Percentiles rank a stretch among this genome's conserved stretches.
These are phyloP conservation scores for Eucriotettix oculatus DNA, from an alignment of 2,888 invertebrate genomes.

Conservation along the genomic window DNA sequence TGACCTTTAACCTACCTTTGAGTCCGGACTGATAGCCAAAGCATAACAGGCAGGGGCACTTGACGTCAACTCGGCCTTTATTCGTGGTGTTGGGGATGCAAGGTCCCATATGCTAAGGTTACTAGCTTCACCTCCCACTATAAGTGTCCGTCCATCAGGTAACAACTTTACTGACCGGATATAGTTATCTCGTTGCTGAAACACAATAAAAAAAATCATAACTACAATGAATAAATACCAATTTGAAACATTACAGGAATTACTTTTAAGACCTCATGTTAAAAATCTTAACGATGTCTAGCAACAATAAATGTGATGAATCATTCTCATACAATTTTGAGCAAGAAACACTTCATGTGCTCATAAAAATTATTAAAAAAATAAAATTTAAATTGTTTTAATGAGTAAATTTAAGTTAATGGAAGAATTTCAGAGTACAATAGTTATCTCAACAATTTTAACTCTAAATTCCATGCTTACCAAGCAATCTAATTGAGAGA, in stretches of 20 bases:
- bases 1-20: conserved; percentile 39
- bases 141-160: conserved; percentile 81
- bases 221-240: not conserved
- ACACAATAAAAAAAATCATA: conserved; percentile 13
- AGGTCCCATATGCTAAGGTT: conserved; percentile 93
- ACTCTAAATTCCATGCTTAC: conserved; percentile 30
- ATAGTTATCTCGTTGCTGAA: conserved; percentile 82
- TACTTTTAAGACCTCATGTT: not conserved
- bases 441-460: conserved; percentile 7
- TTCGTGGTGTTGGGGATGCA: conserved; percentile 75
- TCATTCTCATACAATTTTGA: too few relatives aligned
- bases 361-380: too few relatives aligned
- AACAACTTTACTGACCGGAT: conserved; percentile 87
- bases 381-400: too few relatives aligned
- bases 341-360: too few relatives aligned
- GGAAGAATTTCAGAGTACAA: too few relatives aligned
- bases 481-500: conserved; percentile 84
- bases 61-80: conserved; percentile 85
- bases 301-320: too few relatives aligned
- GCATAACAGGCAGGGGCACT: conserved; percentile 94
- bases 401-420: too few relatives aligned
- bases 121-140: conserved; percentile 91
- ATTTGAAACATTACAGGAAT: not conserved
- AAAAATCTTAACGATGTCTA: too few relatives aligned
- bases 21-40: conserved; percentile 89